Base-by-base conservation (phyloP, 1,140 invertebrate species). In the Agraylea sexmaculata region DNA sequence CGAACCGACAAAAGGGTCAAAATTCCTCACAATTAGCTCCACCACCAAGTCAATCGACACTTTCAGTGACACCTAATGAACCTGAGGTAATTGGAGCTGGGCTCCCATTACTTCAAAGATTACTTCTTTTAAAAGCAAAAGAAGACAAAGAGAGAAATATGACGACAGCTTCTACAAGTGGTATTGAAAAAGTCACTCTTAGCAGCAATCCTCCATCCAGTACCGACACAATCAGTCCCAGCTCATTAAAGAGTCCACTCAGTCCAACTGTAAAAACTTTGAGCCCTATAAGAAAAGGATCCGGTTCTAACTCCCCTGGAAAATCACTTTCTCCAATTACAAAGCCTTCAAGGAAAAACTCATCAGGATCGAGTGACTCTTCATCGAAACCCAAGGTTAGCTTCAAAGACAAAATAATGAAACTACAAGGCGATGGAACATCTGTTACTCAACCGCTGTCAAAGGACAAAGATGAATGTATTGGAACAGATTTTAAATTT, bases 41-140 rank as follows among this genome's bases (percentile, higher is more conserved):
- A 47, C 65, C 67, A 49, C 55, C 60, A 51, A 58, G 57, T 8
- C 52, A 51, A 22, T 32, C 53, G 4, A 58, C 68, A 36, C 62
- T 64, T 4, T 58, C 58, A 5, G 53, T 67, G 20, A 49, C 62
- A 25, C 58, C 67, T 37, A 51, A 40, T 20, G 64, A 72, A 55
- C 64, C 64, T 40, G 74, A 75, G 64, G 64, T 76, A 2, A 71
- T 82, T 12, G 80, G 78, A 10, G 75, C 76, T 29, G 79, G 78
- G 17, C 62, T 88, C 30, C 83, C 84, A 2, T 65, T 90, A 5
- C 64, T 89, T 2, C 83, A 90, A 56, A 66, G 85, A 43, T 66
- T 90, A 15, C 64, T 85, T 21, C 62, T 87, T 35, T 64, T 89
- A 6, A 87, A 86, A 59, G 77, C 80, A 8, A 87, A 84, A 59